Base-by-base conservation (phyloP, 2,113 vertebrate genomes). In the Phycodurus eques region DNA sequence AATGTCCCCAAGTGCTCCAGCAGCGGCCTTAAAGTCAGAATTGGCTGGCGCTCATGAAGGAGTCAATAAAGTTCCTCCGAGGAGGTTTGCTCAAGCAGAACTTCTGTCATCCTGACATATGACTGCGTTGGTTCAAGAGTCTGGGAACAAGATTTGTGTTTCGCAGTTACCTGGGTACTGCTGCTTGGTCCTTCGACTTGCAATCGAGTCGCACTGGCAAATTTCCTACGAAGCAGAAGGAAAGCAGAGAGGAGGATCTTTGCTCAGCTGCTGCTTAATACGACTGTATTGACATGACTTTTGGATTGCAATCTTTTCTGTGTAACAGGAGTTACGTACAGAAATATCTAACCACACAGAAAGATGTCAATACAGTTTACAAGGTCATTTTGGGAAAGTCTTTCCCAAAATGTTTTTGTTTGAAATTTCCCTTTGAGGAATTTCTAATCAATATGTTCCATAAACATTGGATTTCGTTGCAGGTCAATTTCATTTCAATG, bases 1-100 rank as follows among this genome's bases (percentile, higher is more conserved):
- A 31, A 59, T 59, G 56, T 59, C 65, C 11, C 5, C 53, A 47
- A 62, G 65, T 71, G 60, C 65, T 57, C 4, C 56, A 13, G 63
- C 7, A 8, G 35, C 54, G 43, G 46, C 64, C 72, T 69, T 68
- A 65, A 78, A 42, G 74, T 60, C 74, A 9, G 83, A 68, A 86
- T 84, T 62, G 79, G 53, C 79, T 19, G 15, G 56, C 69, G 61
- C 77, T 79, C 72, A 20, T 63, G 42, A 35, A 65, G 14, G 69
- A 86, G 82, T 88, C 85, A 85, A 86, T 89, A 85, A 86, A 83
- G 74, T 67, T 47, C 63, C 64, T 87, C 79, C 82, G 80, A 61
- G 31, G 85, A 86, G 86, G 77, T 87, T 84, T 79, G 57, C 43
- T 68, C 79, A 81, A 70, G 78, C 80, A 71, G 78, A 84, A 75